Base-by-base conservation (phyloP, 1,140 invertebrate species). In the Caerostris darwini region DNA sequence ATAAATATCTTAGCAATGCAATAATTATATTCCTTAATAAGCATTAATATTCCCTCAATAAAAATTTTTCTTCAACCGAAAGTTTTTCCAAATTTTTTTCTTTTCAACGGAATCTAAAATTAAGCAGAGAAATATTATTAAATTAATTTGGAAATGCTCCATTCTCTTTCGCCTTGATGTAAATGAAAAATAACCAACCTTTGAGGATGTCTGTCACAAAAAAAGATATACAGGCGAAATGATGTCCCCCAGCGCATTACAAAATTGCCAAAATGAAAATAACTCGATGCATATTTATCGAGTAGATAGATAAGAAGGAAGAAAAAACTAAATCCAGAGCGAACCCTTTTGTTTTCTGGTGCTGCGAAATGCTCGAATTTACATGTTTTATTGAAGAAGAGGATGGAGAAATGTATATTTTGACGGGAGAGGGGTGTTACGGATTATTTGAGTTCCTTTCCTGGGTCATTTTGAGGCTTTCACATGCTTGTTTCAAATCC, bases 261-360 rank as follows among this genome's bases (percentile, higher is more conserved):
- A 83, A 83, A 83, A 83, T 54, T 83, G 82, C 56, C 82, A 83
- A 83, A 83, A 56, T 83, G 82, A 58, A 83, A 58, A 58, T 83
- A 83, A 83, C 82, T 83, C 19, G 54, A 83, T 83, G 82, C 82
- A 83, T 83, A 83, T 83, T 83, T 83, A 83, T 83, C 82, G 82
- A 34, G 56, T 57, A 57, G 6, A 83, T 10, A n/a, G 54, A 34
- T 34, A 34, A 34, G 34, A 34, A 34, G 34, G 34, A 34, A 19
- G 34, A 19, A 82, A 56, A 82, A 34, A 34, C 17, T 54, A 83
- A 77, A 77, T 50, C 8, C 82, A 57, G 14, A 53, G 54, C 14
- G 7, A n/a, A 34, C 54, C 57, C 82, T 56, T 77, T 83, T 83
- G 82, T 83, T 83, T 10, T 17, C 54, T n/a, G 54, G 14, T 58